A percentile compares a stretch with the other conserved stretches of the same genome.
Conservation (phyloP, 2,888 invertebrate species). For the Sipha maydis region DNA sequence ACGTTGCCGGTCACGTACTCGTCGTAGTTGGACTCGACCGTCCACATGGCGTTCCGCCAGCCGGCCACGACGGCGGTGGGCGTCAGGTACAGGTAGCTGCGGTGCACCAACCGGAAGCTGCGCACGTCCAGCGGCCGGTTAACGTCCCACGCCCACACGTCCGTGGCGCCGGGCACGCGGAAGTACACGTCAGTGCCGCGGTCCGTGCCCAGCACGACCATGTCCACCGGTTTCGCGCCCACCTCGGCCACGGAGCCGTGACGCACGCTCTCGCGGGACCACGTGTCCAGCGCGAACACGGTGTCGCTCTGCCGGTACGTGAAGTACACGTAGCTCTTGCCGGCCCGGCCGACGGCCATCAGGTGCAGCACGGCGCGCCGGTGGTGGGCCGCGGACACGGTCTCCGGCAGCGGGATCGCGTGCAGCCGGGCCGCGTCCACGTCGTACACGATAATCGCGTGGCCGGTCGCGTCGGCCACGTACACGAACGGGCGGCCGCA, state of each 20-base stretch:
- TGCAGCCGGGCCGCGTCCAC: not conserved
- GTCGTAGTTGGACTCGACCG: conserved; percentile 46
- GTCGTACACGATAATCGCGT: conserved; percentile 16
- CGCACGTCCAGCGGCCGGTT: conserved; percentile 39
- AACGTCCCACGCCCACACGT: conserved; percentile 44
- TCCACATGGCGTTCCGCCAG: conserved; percentile 19
- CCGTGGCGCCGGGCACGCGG: not conserved
- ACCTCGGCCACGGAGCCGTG: conserved; percentile 6
- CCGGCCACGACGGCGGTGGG: conserved; percentile 32
- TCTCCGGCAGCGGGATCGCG: conserved; percentile 20
- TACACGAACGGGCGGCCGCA: conserved; percentile 17
- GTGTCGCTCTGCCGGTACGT: conserved; percentile 22
- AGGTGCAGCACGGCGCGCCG: not conserved
- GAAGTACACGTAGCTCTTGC: conserved; percentile 16
- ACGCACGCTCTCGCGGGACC: not conserved
- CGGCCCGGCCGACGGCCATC: conserved; percentile 1
- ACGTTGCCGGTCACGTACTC: conserved; percentile 23
- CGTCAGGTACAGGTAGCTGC: conserved; percentile 23
- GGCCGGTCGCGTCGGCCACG: conserved; percentile 22
- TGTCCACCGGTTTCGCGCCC: conserved; percentile 34
- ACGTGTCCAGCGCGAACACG: conserved; percentile 19
- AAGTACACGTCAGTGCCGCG: conserved; percentile 40
- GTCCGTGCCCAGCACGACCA: conserved; percentile 36
- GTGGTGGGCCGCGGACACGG: not conserved
- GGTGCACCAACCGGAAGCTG: conserved; percentile 36